These are phyloP conservation scores for Xestia ashworthii DNA, from an alignment of 2,888 invertebrate species.

Conservation along the genomic window DNA sequence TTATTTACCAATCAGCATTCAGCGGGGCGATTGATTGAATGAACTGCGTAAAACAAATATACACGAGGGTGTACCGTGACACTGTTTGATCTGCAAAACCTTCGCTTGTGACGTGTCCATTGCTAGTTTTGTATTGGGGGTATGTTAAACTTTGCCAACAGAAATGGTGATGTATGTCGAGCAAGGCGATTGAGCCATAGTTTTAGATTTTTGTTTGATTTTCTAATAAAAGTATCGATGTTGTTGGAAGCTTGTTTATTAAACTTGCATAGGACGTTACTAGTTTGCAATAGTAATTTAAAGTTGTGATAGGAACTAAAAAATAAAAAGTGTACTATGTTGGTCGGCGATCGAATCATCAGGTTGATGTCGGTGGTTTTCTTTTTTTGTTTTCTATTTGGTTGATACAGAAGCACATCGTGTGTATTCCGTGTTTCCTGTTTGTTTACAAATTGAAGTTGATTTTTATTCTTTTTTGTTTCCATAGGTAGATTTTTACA, in stretches of 20 bases:
- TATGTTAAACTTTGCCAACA: fast-evolving
- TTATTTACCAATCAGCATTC: constrained; percentile 85
- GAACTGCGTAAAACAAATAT: constrained; percentile 78
- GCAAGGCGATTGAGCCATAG: fast-evolving
- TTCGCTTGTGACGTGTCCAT: background rate
- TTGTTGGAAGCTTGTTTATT: constrained; percentile 76
- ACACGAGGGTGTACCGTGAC: constrained; percentile 51
- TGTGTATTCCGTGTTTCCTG: constrained; percentile 2
- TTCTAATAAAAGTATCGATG: constrained; percentile 61
- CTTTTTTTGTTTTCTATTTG: constrained; percentile 43
- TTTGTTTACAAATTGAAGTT: constrained; percentile 13
- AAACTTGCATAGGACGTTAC: constrained; percentile 77
- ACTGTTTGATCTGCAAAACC: background rate
- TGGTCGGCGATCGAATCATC: constrained; percentile 58
- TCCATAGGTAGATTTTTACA: background rate
- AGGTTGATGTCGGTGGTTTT: constrained; percentile 42
- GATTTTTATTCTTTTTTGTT: background rate
- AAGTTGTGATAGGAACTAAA: constrained; percentile 80
- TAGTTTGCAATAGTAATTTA: constrained; percentile 84
- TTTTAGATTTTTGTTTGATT: constrained; percentile 1
- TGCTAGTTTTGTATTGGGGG: background rate
- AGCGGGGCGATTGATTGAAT: constrained; percentile 83
- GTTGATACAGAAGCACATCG: constrained; percentile 15
- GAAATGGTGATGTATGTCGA: constrained; percentile 24
- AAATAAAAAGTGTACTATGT: constrained; percentile 74